Conservation (phyloP, 2,888 invertebrate genomes). For the Empis stercorea region DNA sequence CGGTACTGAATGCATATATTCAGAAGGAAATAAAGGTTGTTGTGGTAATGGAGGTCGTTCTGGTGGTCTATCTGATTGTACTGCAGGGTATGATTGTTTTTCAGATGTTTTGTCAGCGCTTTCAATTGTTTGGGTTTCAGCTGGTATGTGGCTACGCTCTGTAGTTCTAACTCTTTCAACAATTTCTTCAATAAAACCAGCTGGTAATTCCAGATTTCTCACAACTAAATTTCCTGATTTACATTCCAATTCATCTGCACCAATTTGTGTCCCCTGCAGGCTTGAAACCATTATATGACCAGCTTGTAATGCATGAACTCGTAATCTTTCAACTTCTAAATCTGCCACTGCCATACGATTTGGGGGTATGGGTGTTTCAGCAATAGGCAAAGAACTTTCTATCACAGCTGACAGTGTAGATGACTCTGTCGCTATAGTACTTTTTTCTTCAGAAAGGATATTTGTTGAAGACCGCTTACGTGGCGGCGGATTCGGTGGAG, state of each 20-base stretch:
- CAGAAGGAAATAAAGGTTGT: conserved; percentile 32
- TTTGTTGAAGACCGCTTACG: conserved; percentile 21
- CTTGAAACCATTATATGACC: conserved; percentile 69
- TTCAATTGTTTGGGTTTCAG: conserved; percentile 34
- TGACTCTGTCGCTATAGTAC: neutral
- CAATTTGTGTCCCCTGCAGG: conserved; percentile 61
- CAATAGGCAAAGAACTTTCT: conserved; percentile 1
- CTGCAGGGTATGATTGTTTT: conserved; percentile 10
- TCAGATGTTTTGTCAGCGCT: conserved; percentile 17
- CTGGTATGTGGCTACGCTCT: conserved; percentile 23
- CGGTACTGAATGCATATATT: conserved; percentile 42
- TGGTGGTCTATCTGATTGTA: conserved; percentile 26
- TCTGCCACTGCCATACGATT: conserved; percentile 52
- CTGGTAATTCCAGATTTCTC: conserved; percentile 54
- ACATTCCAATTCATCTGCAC: conserved; percentile 57
- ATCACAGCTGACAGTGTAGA: conserved; percentile 1
- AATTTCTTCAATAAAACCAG: conserved; percentile 54
- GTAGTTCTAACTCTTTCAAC: conserved; percentile 38
- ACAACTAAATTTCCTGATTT: conserved; percentile 54
- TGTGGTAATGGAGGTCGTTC: conserved; percentile 41
- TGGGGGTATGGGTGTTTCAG: conserved; percentile 8
- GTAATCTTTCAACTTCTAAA: conserved; percentile 64
- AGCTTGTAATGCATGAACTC: conserved; percentile 66
- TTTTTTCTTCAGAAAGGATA: conserved; percentile 5
- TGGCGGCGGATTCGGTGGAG: conserved; percentile 24